Conservation (phyloP, 2,797 vertebrate species). For the Sebastes trivittatus region DNA sequence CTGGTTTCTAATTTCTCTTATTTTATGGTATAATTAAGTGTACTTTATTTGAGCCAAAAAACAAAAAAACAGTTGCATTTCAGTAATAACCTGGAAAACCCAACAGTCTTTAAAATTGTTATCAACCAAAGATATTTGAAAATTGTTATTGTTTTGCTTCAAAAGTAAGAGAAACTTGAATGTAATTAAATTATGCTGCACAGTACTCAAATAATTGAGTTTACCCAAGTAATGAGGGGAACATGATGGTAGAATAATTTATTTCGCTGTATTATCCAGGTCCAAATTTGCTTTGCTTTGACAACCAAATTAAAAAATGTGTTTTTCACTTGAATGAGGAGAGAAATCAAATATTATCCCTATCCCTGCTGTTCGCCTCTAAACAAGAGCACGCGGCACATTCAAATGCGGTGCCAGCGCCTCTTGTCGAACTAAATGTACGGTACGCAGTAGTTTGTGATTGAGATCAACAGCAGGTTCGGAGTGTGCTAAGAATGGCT, state of each 20-base stretch:
- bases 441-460: background rate
- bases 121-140: slow-evolving; percentile 40
- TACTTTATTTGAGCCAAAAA: background rate
- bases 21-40: background rate
- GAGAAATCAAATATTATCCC: background rate
- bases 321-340: background rate
- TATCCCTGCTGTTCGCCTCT: slow-evolving; percentile 5
- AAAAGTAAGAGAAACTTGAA: background rate
- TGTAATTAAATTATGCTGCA: background rate
- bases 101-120: background rate
- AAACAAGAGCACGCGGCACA: background rate
- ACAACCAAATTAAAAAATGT: slow-evolving; percentile 18
- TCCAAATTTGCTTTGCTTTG: background rate
- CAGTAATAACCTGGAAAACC: background rate
- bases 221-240: background rate
- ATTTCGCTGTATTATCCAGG: background rate
- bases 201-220: background rate
- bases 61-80: background rate
- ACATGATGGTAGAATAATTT: background rate
- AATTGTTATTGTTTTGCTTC: background rate
- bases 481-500: background rate
- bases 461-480: background rate
- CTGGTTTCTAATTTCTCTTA: background rate
- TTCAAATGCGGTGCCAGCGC: background rate
- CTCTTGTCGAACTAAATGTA: slow-evolving; percentile 1